These are phyloP conservation scores for Drosophila parvula DNA, from an alignment of 1,140 invertebrate species.

Conservation along the genomic window DNA sequence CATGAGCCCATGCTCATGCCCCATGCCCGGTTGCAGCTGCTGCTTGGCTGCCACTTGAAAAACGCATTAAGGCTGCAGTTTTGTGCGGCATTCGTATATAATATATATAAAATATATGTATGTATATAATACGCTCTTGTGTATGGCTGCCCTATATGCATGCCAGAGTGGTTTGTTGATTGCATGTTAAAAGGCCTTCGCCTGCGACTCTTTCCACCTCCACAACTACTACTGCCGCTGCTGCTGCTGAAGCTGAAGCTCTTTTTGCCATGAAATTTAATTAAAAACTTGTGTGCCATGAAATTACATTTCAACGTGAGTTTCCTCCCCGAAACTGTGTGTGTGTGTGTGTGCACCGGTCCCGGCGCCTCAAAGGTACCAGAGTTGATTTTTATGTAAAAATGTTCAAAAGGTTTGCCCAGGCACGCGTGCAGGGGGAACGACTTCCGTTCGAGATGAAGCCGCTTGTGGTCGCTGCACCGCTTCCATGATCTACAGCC, in stretches of 20 bases:
- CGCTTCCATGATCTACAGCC: constrained; percentile 23
- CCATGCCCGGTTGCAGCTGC: constrained; percentile 14
- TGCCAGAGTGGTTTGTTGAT: constrained; percentile 80
- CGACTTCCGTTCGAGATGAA: constrained; percentile 64
- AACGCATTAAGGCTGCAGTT: constrained; percentile 80
- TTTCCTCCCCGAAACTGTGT: constrained; percentile 43
- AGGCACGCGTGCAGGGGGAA: constrained; percentile 26
- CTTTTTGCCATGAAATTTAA: constrained; percentile 80
- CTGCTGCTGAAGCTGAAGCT: constrained; percentile 28
- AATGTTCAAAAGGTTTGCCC: constrained; percentile 38
- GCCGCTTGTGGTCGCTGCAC: constrained; percentile 38
- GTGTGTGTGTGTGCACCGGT: constrained; percentile 5
- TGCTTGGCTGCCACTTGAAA: constrained; percentile 74
- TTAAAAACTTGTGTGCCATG: constrained; percentile 83
- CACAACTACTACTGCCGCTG: constrained; percentile 21
- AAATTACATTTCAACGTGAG: constrained; percentile 81
- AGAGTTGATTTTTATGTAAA: constrained; percentile 67
- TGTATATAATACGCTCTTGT: constrained; percentile 49
- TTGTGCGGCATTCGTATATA: constrained; percentile 71
- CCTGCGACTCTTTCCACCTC: constrained; percentile 26
- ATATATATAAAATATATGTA: constrained; percentile 50
- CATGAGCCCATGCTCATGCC: not conserved
- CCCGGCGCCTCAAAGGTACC: constrained; percentile 53
- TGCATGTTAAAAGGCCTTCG: constrained; percentile 77
- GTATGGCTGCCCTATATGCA: constrained; percentile 74